These are phyloP conservation scores for Halichoerus grypus DNA, from an alignment of 2,113 vertebrate genomes.

Conservation along the genomic window DNA sequence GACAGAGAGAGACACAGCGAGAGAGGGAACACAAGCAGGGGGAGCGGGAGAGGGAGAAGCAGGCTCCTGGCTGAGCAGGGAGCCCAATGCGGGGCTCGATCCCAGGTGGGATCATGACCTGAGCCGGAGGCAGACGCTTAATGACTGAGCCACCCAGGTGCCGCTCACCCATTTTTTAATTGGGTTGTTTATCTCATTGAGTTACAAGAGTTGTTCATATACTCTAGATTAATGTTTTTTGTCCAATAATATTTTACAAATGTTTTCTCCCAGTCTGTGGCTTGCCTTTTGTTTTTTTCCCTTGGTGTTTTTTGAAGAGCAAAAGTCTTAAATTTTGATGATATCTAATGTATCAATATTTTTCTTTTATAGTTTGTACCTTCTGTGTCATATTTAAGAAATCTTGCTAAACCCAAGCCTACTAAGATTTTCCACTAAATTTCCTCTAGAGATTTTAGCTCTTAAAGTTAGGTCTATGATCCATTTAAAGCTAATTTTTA, in stretches of 20 bases:
- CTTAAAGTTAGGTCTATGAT: background rate
- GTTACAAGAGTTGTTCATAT: background rate
- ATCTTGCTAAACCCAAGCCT: background rate
- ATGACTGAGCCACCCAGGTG: no score
- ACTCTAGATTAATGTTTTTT: background rate
- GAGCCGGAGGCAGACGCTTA: no score
- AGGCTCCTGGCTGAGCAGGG: no score
- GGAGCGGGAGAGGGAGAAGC: no score
- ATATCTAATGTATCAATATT: background rate
- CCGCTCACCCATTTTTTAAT: background rate
- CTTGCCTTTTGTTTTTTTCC: background rate
- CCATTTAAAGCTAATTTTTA: background rate
- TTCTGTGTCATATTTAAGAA: background rate
- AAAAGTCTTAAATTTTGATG: conserved; percentile 3
- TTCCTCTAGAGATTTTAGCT: background rate
- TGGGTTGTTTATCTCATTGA: background rate
- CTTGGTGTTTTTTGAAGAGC: background rate
- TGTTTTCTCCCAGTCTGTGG: background rate
- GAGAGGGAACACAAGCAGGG: no score
- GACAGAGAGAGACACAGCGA: no score
- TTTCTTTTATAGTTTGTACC: background rate
- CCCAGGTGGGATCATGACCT: no score
- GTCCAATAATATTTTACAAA: background rate
- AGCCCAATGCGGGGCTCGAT: no score
- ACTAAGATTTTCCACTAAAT: background rate